Base-by-base conservation (phyloP, 1,140 invertebrate species). In the Papilio xuthus region DNA sequence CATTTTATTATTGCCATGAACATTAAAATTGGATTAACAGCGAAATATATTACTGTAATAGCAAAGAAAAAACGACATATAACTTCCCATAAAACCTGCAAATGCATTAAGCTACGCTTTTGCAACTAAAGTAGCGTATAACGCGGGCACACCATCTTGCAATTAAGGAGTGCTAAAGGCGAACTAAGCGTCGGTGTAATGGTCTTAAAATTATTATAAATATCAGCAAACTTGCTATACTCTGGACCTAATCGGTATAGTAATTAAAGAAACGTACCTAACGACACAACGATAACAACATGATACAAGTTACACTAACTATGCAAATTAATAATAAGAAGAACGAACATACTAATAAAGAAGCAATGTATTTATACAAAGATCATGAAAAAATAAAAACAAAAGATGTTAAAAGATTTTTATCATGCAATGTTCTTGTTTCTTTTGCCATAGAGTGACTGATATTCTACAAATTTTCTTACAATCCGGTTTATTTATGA, bases 171-270 rank as follows among this genome's bases (percentile, higher is more conserved):
- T 67, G 47, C 77, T 78, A 56, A 78, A 81, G 53, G 78, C 78
- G 73, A 42, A 47, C 69, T 72, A 76, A 79, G 26, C 44, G 63
- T 42, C 42, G 32, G 44, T 53, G 72, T 83, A 83, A 84, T 84
- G 75, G 37, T 37, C 60, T 82, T 84, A 82, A 80, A 84, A 84
- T 84, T 78, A 78, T 84, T 84, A 82, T 79, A 79, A 84, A 84
- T 81, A 78, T 60, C 53, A 69, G 78, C 79, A 32, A 75, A 76
- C 67, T 72, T n/a, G 42, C 73, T 71, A 44, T 44, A 41, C 37
- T 60, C 70, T 44, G 74, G 53, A 76, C 56, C 77, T 84, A 84
- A 84, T 84, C 83, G 81, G 53, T 77, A 79, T 73, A 60, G 83
- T 78, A 80, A 84, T 84, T 84, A 84, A 76, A 76, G 74, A 56